A percentile compares a stretch with the other conserved stretches of the same genome.
Conservation (phyloP, 2,113 vertebrate genomes). For the Crotalus horridus region DNA sequence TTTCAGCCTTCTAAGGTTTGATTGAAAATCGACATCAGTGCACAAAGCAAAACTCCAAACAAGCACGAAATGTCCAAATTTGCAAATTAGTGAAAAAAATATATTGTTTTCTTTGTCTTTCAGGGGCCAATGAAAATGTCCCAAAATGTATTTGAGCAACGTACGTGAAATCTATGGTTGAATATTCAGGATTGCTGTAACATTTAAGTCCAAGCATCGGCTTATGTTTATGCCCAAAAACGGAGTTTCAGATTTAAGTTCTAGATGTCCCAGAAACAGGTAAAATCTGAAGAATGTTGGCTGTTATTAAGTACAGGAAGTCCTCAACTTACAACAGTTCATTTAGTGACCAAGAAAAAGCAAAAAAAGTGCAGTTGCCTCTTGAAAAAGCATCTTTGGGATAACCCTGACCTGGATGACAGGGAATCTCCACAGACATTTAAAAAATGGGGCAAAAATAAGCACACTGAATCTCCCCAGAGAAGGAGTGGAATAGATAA, state of each 20-base stretch:
- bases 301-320: not conserved
- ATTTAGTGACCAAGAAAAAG: not conserved
- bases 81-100: not conserved
- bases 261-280: not conserved
- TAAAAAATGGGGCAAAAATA: too few species aligned
- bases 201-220: not conserved
- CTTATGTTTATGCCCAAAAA: not conserved
- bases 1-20: not conserved
- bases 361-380: too few species aligned
- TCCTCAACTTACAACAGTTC: not conserved
- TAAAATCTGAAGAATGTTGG: not conserved
- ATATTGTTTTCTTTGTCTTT: not conserved
- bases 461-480: too few species aligned
- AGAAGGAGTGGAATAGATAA: too few species aligned
- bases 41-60: not conserved
- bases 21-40: not conserved
- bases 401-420: too few species aligned
- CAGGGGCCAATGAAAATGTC: not conserved
- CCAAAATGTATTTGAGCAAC: not conserved
- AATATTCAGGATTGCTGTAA: not conserved
- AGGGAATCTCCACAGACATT: too few species aligned
- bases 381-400: too few species aligned
- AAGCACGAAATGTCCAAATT: not conserved
- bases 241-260: not conserved
- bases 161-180: not conserved